Evolutionary conservation across 2,888 invertebrate genomes (phyloP), one percentile per base, ranked within the genome.

Genomic region (Torymus auratus): DNA sequence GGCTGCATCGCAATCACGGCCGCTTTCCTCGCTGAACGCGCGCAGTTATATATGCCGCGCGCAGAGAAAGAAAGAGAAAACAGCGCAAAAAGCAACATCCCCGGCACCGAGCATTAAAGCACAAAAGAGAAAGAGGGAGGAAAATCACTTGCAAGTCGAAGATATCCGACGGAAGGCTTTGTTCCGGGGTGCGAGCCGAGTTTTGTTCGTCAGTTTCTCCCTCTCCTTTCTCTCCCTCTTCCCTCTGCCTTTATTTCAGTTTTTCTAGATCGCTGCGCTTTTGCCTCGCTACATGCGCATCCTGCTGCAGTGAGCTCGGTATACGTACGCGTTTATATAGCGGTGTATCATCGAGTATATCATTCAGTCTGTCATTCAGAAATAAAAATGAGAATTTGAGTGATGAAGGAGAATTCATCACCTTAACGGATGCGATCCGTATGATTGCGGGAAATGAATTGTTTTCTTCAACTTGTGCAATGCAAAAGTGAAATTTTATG

Each of bases 251-350:
- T 76, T 76, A 67, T 82, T 68, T 78, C 68, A 78, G 68, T 70
- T 76, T 77, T 81, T 77, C 76, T 78, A 76, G 79, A 81, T 81
- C 80, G 67, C 68, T 79, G 72, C 41, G 65, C 75, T 80, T 80
- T 71, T 61, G 23, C 60, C 5, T 50, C n/a, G 28, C 28, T 28
- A 2, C 28, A 2, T 28, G 5, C 28, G 28, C 28, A 28, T 28
- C 28, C 28, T 28, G 28, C 28, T 28, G 28, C 28, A 28, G 28
- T 28, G 28, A 28, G 28, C 28, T 28, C 28, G 3, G 28, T 28
- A 28, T 3, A 5, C 5, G 5, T 20, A 2, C 28, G 3, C 28
- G 4, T 28, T 2, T 28, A 28, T 28, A 28, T 28, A 28, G 5
- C 28, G 28, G 28, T 28, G 28, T 28, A 28, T 28, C 28, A 28